Base-by-base conservation (phyloP, 2,888 invertebrate genomes). In the Polymixis lichenea region DNA sequence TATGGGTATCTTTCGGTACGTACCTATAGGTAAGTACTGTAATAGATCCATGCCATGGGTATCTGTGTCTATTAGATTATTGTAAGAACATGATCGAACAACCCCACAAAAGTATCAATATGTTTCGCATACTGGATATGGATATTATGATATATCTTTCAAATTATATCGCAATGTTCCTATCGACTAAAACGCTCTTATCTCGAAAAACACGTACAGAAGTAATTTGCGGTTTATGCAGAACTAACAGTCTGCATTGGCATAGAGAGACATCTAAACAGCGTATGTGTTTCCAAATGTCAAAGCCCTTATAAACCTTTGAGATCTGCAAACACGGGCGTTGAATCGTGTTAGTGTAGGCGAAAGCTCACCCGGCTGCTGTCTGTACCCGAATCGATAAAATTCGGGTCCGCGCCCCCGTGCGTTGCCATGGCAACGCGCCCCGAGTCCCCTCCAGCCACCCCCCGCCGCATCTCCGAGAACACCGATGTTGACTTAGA, bases 401-500 rank as follows among this genome's bases (percentile, higher is more conserved):
- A 96, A 96, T 96, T 96, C 94, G 96, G 96, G 96, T 93, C 95
- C 93, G 95, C 93, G 94, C 95, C 95, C 96, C 96, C 95, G 95
- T 91, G 90, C 92, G 96, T 96, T 87, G 92, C 91, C 92, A 95
- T 91, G 93, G 90, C 92, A 89, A 96, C 95, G 92, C 92, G 90
- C 95, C 92, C 93, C 89, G 90, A 90, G 89, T 87, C 88, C 88
- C 91, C 90, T 89, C 90, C 89, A 78, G 88, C 90, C 82, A 83
- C 89, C 92, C 88, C 89, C 90, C 92, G 80, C 91, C 92, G 90
- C 93, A 93, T 94, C 95, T 94, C 95, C 83, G 91, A 93, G 94
- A 93, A 94, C 95, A 95, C 93, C 95, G 94, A 95, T 96, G 96
- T 96, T 96, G 96, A 96, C 96, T 96, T 95, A 96, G 96, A 96